Evolutionary conservation across 1,140 invertebrate species (phyloP), one percentile per base, ranked within the genome.

Genomic region (Bombus soroeensis): DNA sequence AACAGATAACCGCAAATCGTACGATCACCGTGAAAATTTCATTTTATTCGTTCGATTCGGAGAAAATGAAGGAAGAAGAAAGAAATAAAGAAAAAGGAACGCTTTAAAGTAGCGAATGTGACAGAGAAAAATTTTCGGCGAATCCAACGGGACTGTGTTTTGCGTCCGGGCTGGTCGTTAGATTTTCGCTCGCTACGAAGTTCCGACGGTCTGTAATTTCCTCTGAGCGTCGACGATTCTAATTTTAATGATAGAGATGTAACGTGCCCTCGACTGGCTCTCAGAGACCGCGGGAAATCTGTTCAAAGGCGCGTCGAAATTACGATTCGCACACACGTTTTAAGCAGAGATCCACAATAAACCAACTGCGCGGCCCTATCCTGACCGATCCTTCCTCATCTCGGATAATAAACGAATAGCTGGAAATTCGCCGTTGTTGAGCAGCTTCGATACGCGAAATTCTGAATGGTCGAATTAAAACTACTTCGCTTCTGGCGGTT

Each of bases 171-270:
- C 71, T 22, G 32, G 18, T 66, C 28, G 81, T 83, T 83, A 62
- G 81, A 64, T 39, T 83, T 53, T 76, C 66, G n/a, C 32, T 0
- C 13, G 66, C 12, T 68, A 47, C 32, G 32, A 68, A 80, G 64
- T 39, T 80, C 64, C 43, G 37, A 41, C 34, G 72, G 41, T 66
- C 72, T 82, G 57, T 82, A 82, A 75, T 76, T 82, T 82, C 41
- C 81, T 28, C 39, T 13, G 39, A 43, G 71, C 72, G 15, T 34
- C 71, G 39, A 43, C 81, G 6, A 76, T 82, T 82, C 81, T 76
- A 76, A 83, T 83, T 83, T 76, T 41, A 83, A 76, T 76, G 81
- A 83, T 28, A 76, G 73, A 83, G 73, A 76, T 2, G 39, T 76
- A 66, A 66, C 57, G 41, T 25, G 64, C 41, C 22, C 81, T 22